Conservation (phyloP, 1,140 invertebrate species). For the Pygmarrhopalites habei region DNA sequence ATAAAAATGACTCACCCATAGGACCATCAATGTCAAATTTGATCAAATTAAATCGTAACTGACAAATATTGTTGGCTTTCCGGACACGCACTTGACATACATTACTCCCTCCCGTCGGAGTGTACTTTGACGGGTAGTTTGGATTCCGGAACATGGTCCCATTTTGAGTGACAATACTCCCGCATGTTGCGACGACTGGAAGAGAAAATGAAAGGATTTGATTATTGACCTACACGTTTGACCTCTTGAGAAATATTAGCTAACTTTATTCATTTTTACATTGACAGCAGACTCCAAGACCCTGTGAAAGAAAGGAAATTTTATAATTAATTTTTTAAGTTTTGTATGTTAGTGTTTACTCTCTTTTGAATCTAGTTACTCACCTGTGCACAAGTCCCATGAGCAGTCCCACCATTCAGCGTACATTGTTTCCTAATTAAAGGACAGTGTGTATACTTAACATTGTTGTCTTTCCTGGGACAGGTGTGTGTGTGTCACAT, state of each 20-base stretch:
- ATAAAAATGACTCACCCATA: neutral
- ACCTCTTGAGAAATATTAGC: too few species aligned
- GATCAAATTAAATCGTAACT: slow-evolving; percentile 32
- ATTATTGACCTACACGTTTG: too few species aligned
- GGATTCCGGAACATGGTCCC: slow-evolving; percentile 34
- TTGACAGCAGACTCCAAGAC: slow-evolving; percentile 34
- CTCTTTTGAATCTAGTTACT: too few species aligned
- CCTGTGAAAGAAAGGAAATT: too few species aligned
- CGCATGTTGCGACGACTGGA: slow-evolving; percentile 30
- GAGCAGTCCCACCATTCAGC: slow-evolving; percentile 22
- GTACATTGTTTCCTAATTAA: slow-evolving; percentile 30
- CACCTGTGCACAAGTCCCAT: slow-evolving; percentile 35
- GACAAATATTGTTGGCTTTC: slow-evolving; percentile 29
- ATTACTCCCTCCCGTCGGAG: slow-evolving; percentile 22
- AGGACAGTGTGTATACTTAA: too few species aligned
- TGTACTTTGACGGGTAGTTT: slow-evolving; percentile 33
- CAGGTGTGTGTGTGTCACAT: too few species aligned
- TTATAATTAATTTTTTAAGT: too few species aligned
- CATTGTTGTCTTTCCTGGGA: too few species aligned
- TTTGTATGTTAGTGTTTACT: too few species aligned
- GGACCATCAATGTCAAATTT: slow-evolving; percentile 37
- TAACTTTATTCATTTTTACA: slow-evolving; percentile 20
- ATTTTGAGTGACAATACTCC: slow-evolving; percentile 33
- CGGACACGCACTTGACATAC: slow-evolving; percentile 36
- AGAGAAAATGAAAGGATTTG: too few species aligned